Evolutionary conservation across 2,113 vertebrate species (phyloP).

Genomic region (Ancistrus triradiatus): DNA sequence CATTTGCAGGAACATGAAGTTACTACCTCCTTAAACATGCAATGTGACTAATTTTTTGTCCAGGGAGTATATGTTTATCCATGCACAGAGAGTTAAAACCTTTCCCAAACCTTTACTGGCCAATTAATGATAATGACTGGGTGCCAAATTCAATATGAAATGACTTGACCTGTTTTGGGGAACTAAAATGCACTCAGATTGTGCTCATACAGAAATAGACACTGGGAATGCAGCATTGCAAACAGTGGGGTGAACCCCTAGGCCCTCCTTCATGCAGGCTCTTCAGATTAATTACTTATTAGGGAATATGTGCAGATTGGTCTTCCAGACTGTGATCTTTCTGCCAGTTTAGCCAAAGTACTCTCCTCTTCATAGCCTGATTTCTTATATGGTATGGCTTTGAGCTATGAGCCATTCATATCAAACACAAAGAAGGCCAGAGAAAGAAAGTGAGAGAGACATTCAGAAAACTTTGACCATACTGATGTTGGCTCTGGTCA

Average conservation of each 20-base stretch:
- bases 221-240: constrained; percentile 30
- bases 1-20: too few relatives aligned
- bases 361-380: constrained; percentile 24
- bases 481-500: constrained; percentile 14
- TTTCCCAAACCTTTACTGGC: too few relatives aligned
- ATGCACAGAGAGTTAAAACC: too few relatives aligned
- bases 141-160: too few relatives aligned
- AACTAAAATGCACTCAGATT: too few relatives aligned
- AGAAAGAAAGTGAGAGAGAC: constrained; percentile 16
- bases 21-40: too few relatives aligned
- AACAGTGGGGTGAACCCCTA: constrained; percentile 38
- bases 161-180: too few relatives aligned
- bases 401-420: constrained; percentile 33
- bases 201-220: constrained; percentile 17
- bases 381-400: constrained; percentile 38
- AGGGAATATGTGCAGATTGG: constrained; percentile 50
- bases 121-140: too few relatives aligned
- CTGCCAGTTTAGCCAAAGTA: constrained; percentile 46
- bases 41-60: too few relatives aligned
- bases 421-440: constrained; percentile 10
- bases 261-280: constrained; percentile 45
- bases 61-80: too few relatives aligned
- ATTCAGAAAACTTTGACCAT: constrained; percentile 1
- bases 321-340: constrained; percentile 45
- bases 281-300: constrained; percentile 52